phyloP scores from a whole-genome alignment of 2,888 invertebrate species.

The Galeopsomyia nigrocyanea region DNA sequence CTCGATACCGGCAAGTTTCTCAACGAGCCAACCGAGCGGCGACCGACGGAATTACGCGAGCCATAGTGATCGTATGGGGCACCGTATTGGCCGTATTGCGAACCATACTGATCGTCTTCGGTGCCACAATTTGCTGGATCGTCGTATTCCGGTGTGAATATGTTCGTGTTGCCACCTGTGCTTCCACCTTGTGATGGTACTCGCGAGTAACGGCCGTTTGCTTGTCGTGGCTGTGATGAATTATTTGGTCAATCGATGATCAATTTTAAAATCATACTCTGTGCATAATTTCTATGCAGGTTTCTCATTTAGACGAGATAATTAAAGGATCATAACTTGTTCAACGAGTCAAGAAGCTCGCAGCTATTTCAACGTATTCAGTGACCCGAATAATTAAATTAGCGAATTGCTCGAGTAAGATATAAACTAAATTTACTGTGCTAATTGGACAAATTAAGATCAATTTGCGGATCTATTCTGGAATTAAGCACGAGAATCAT shows the following conservation, averaged over 20 bases:
- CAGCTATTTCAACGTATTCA: too few species aligned
- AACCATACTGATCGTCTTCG: slow-evolving; percentile 92
- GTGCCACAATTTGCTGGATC: slow-evolving; percentile 94
- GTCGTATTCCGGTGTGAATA: slow-evolving; percentile 86
- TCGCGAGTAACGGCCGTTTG: slow-evolving; percentile 81
- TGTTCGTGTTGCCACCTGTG: slow-evolving; percentile 72
- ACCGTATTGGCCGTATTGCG: slow-evolving; percentile 85
- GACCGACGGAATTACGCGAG: slow-evolving; percentile 83
- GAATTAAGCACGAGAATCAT: too few species aligned
- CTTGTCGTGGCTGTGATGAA: slow-evolving; percentile 72
- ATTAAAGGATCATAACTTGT: too few species aligned
- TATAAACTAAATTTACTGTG: too few species aligned
- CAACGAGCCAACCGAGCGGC: slow-evolving; percentile 74
- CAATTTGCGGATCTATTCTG: too few species aligned
- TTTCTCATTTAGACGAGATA: too few species aligned
- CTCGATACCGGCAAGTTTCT: slow-evolving; percentile 73
- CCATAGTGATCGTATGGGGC: slow-evolving; percentile 93
- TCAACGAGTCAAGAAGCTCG: too few species aligned
- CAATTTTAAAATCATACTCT: too few species aligned
- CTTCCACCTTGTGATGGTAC: slow-evolving; percentile 82
- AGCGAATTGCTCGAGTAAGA: too few species aligned
- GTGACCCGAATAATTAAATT: too few species aligned
- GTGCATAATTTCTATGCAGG: too few species aligned
- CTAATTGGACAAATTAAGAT: too few species aligned
- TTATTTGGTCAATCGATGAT: neutral